Evolutionary conservation across 1,140 invertebrate species (phyloP), one percentile per base, ranked within the genome.

Genomic region (Holcopasites calliopsidis): DNA sequence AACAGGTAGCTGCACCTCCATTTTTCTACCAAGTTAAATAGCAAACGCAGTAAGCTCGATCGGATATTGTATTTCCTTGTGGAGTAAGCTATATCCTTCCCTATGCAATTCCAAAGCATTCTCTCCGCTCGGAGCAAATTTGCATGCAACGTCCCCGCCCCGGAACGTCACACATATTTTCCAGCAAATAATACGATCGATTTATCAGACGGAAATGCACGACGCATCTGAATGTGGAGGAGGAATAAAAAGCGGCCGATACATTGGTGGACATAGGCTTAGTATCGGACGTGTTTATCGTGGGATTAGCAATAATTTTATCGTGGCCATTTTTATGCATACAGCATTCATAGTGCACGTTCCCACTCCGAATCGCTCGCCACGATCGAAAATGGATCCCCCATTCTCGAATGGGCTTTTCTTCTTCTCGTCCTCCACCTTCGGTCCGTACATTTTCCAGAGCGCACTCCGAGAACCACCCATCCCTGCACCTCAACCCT

Each of bases 251-350:
- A 71, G 60, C 26, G 21, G 54, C 35, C 21, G 49, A 58, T 26
- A 49, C 71, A 44, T 61, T 47, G n/a, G 50, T 16, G 38, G 18
- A 54, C 68, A 74, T 77, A 62, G 79, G 65, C 62, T 82, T 78
- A 71, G 54, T 42, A 49, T 76, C 23, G 65, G 76, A 83, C 62
- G 75, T 83, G 81, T 83, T 83, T 83, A 83, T 82, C 70, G 70
- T 42, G 16, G 76, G 79, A 83, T 83, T 83, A 79, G 76, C 68
- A 72, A n/a, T n/a, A n/a, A 83, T 79, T 82, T 79, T 82, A 83
- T 83, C 69, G 66, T 55, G 40, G 57, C 49, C 72, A 68, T 71
- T 62, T 76, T 79, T 61, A 52, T 74, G 44, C 54, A 54, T 35
- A 71, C 62, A 31, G 40, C 52, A 26, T 64, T 33, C 42, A 21